These are phyloP conservation scores for Chaetodon auriga DNA, from an alignment of 2,113 vertebrate species.

Conservation along the genomic window DNA sequence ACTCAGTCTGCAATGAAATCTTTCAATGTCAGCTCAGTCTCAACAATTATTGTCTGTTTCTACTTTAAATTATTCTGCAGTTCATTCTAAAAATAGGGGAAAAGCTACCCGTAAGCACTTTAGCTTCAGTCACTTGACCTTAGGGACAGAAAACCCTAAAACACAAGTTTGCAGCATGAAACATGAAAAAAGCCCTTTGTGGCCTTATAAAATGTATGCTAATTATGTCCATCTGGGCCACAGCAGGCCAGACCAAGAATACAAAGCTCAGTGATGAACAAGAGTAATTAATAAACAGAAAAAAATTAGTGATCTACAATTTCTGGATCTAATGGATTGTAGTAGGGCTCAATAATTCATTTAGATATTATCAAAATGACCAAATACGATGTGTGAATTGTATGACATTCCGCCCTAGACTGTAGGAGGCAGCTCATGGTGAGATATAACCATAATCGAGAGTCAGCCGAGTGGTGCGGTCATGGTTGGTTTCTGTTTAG, in stretches of 20 bases:
- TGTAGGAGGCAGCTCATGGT: neutral
- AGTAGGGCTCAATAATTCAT: no score
- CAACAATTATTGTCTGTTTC: slow-evolving; percentile 14
- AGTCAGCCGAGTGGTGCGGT: neutral
- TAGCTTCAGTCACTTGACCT: neutral
- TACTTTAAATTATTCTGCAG: slow-evolving; percentile 35
- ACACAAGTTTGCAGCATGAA: neutral
- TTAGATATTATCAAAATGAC: no score
- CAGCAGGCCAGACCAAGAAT: neutral
- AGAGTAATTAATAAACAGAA: neutral
- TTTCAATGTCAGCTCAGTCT: slow-evolving; percentile 12
- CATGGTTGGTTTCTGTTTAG: no score
- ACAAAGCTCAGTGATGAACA: neutral
- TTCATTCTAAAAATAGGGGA: slow-evolving; percentile 11
- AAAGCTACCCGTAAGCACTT: neutral
- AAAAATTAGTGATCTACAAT: neutral
- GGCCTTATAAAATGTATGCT: neutral
- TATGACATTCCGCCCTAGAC: no score
- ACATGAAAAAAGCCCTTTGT: neutral
- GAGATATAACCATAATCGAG: neutral
- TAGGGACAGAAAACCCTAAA: slow-evolving; percentile 3
- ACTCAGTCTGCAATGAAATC: slow-evolving; percentile 8
- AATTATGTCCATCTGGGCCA: neutral
- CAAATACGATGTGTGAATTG: no score
- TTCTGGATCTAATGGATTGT: no score